These are phyloP conservation scores for Pristionchus maxplancki DNA, from an alignment of 2,888 invertebrate genomes.

Conservation along the genomic window DNA sequence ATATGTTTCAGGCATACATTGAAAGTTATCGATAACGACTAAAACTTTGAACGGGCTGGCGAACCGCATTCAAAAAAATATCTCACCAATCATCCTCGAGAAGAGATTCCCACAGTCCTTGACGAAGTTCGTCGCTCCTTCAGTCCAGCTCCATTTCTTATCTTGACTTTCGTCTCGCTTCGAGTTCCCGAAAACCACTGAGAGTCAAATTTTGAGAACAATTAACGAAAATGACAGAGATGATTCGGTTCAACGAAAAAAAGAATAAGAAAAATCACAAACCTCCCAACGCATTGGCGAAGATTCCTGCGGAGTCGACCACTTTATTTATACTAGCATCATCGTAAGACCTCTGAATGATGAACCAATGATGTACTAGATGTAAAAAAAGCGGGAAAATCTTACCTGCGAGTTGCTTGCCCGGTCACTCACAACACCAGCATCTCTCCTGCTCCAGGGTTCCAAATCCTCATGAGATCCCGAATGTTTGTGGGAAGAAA, in stretches of 20 bases:
- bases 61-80: background rate
- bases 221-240: too few species aligned
- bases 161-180: background rate
- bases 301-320: background rate
- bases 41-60: too few species aligned
- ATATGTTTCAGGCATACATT: too few species aligned
- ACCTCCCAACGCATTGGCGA: background rate
- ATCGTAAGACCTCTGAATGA: background rate
- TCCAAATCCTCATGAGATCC: background rate
- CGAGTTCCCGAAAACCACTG: background rate
- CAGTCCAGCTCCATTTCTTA: conserved; percentile 28
- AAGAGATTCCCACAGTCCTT: background rate
- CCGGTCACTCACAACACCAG: background rate
- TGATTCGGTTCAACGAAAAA: background rate
- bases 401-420: background rate
- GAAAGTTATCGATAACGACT: background rate
- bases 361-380: background rate
- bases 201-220: too few species aligned
- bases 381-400: background rate
- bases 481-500: background rate
- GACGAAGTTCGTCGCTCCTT: background rate
- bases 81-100: background rate
- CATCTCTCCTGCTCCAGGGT: background rate
- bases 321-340: background rate
- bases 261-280: background rate